Conservation (phyloP, 2,888 invertebrate genomes). For the Aricia artaxerxes region DNA sequence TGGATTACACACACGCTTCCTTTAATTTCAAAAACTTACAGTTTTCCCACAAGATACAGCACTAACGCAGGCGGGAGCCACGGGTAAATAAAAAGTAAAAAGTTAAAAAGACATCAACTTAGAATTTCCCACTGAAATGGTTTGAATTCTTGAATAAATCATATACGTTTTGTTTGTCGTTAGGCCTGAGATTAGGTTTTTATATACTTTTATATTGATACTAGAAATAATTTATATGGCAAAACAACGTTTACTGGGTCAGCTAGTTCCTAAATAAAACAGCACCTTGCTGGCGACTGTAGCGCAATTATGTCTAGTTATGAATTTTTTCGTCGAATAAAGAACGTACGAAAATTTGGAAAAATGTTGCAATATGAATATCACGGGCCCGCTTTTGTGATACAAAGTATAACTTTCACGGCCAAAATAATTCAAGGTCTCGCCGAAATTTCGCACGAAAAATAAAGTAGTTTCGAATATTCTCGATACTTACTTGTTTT, state of each 20-base stretch:
- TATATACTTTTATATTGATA: too few species aligned
- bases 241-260: too few species aligned
- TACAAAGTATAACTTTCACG: conserved; percentile 6
- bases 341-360: not conserved
- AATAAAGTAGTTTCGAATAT: not conserved
- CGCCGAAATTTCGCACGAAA: not conserved
- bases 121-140: not conserved
- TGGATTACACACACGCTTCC: too few species aligned
- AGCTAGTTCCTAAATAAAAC: not conserved
- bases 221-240: too few species aligned
- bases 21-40: too few species aligned
- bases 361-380: not conserved
- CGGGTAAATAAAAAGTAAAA: too few species aligned
- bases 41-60: too few species aligned
- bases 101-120: not conserved
- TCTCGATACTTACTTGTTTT: not conserved
- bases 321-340: not conserved
- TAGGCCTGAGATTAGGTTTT: too few species aligned
- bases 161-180: too few species aligned
- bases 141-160: not conserved
- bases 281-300: not conserved
- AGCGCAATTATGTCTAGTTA: not conserved
- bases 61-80: too few species aligned
- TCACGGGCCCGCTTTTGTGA: not conserved
- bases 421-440: not conserved